phyloP scores from a whole-genome alignment of 2,888 invertebrate genomes.

The Cephus spinipes region DNA sequence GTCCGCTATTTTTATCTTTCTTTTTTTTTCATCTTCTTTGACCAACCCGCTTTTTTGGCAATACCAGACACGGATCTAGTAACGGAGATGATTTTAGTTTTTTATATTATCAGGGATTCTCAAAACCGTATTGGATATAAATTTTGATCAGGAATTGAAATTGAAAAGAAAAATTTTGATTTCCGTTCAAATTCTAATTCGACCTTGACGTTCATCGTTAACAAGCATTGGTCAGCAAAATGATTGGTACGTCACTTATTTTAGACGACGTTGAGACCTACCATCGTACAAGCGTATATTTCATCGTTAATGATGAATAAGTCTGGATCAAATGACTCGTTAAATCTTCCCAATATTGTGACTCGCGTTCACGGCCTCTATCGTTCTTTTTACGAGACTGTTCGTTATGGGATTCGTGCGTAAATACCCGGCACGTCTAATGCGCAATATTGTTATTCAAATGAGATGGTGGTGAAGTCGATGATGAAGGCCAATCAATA shows the following conservation, averaged over 20 bases:
- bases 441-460: slow-evolving; percentile 59
- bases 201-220: background rate
- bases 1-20: background rate
- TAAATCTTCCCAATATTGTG: slow-evolving; percentile 54
- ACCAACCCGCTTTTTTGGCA: background rate
- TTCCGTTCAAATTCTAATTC: background rate
- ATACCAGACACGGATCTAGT: background rate
- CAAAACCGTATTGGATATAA: background rate
- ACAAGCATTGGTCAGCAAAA: background rate
- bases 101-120: background rate
- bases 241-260: background rate
- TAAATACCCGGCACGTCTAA: slow-evolving; percentile 4
- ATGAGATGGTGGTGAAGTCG: slow-evolving; percentile 32
- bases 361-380: slow-evolving; percentile 27
- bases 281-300: background rate
- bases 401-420: background rate
- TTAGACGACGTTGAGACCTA: background rate
- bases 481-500: slow-evolving; percentile 28
- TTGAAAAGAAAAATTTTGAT: background rate
- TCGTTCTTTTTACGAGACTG: background rate
- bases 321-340: slow-evolving; percentile 42
- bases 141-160: background rate
- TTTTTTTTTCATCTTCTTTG: background rate
- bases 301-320: slow-evolving; percentile 5
- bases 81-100: background rate